Conservation (phyloP, 2,113 vertebrate genomes). For the Kryptolebias marmoratus region DNA sequence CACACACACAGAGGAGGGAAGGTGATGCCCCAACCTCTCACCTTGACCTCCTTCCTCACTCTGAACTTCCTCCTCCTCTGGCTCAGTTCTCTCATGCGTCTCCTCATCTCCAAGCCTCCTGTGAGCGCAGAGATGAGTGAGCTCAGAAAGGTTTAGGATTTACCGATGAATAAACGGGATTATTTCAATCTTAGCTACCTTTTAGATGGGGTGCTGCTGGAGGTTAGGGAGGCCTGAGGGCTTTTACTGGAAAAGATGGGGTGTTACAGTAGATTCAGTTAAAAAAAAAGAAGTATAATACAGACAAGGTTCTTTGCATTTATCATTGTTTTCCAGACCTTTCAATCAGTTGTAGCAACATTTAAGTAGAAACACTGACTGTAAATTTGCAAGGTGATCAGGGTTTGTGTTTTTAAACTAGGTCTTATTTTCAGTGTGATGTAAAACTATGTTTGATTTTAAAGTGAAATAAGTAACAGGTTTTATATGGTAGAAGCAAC, state of each 20-base stretch:
- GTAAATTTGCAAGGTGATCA: too few species aligned
- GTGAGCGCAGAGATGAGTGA: background rate
- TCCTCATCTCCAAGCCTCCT: slow-evolving; percentile 26
- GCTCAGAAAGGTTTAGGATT: background rate
- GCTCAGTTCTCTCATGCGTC: slow-evolving; percentile 2
- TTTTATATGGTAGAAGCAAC: too few species aligned
- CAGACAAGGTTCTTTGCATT: too few species aligned
- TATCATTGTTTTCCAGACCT: too few species aligned
- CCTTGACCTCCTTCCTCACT: slow-evolving; percentile 35
- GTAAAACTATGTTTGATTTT: too few species aligned
- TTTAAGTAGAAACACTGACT: too few species aligned
- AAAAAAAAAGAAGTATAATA: too few species aligned
- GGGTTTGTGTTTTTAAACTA: too few species aligned
- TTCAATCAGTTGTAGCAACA: too few species aligned
- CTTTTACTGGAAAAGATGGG: slow-evolving; percentile 45
- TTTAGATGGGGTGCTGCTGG: slow-evolving; percentile 39
- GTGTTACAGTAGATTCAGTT: background rate
- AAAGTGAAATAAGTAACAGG: too few species aligned
- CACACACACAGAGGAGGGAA: background rate
- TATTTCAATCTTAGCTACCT: slow-evolving; percentile 56
- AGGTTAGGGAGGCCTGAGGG: slow-evolving; percentile 43
- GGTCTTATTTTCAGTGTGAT: too few species aligned
- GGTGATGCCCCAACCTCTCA: slow-evolving; percentile 18
- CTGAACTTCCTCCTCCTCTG: slow-evolving; percentile 40
- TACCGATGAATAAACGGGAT: background rate